These are phyloP conservation scores for Epinotia brunnichana DNA, from an alignment of 2,888 invertebrate genomes.

Conservation along the genomic window DNA sequence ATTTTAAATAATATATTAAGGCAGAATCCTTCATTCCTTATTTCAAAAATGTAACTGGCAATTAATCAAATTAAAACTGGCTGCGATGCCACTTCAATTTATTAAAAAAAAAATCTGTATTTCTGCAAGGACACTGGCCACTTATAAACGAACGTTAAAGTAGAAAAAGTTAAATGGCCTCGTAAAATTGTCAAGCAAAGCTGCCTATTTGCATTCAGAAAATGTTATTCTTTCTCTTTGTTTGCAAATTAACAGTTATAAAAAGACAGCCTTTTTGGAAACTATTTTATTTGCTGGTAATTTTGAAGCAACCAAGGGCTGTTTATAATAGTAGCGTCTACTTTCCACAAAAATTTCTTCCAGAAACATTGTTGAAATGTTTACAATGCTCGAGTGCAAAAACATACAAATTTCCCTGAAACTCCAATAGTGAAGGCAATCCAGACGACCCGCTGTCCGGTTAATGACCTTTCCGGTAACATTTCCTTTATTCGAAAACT, in stretches of 20 bases:
- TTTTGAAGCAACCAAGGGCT: background rate
- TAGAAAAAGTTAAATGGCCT: conserved; percentile 33
- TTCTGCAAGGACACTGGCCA: conserved; percentile 25
- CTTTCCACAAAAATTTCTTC: too few relatives aligned
- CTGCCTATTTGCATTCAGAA: conserved; percentile 34
- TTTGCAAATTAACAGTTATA: conserved; percentile 14
- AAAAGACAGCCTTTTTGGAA: background rate
- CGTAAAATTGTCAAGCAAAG: conserved; percentile 29
- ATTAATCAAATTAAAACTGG: conserved; percentile 8
- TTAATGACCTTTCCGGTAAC: conserved; percentile 30
- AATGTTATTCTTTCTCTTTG: conserved; percentile 6
- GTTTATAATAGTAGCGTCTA: background rate
- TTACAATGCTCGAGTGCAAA: background rate
- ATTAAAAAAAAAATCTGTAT: conserved; percentile 6
- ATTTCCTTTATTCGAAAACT: conserved; percentile 36
- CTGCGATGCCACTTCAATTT: conserved; percentile 12
- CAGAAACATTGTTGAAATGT: too few relatives aligned
- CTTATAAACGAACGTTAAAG: conserved; percentile 25
- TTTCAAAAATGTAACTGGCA: conserved; percentile 1
- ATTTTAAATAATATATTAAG: too few relatives aligned
- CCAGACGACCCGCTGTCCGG: conserved; percentile 28
- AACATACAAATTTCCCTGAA: background rate
- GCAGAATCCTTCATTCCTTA: background rate
- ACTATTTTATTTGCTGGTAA: background rate
- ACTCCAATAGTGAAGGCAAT: conserved; percentile 5